phyloP scores from a whole-genome alignment of 2,888 invertebrate genomes.

The Spatulosminthurus flaviceps region DNA sequence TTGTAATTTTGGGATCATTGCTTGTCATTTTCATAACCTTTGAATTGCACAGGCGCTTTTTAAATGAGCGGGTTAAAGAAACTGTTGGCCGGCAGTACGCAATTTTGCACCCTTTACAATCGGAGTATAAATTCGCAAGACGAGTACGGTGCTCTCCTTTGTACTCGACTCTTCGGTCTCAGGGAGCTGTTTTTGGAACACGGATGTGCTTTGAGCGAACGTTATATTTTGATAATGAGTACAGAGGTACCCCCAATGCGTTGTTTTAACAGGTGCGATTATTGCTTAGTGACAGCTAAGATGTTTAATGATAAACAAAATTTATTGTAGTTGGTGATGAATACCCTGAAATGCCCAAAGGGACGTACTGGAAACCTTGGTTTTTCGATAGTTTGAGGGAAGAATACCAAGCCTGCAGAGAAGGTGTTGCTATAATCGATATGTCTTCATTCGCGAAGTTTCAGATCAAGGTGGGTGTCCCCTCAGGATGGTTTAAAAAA shows the following conservation, averaged over 20 bases:
- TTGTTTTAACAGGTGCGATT: too few species aligned
- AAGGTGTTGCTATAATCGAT: slow-evolving; percentile 80
- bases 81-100: slow-evolving; percentile 70
- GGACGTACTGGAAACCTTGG: slow-evolving; percentile 75
- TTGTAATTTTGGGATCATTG: too few species aligned
- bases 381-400: slow-evolving; percentile 76
- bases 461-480: slow-evolving; percentile 72
- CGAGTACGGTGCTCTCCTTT: slow-evolving; percentile 75
- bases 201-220: slow-evolving; percentile 78
- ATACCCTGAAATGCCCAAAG: slow-evolving; percentile 70
- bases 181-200: slow-evolving; percentile 76
- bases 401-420: slow-evolving; percentile 78
- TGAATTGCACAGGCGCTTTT: slow-evolving; percentile 67
- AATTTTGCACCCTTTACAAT: slow-evolving; percentile 69
- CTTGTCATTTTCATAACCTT: too few species aligned
- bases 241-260: slow-evolving; percentile 68
- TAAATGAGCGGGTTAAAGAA: slow-evolving; percentile 74
- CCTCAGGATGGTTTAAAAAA: too few species aligned
- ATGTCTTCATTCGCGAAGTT: slow-evolving; percentile 83
- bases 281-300: too few species aligned
- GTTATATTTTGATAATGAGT: slow-evolving; percentile 74
- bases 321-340: slow-evolving; percentile 67
- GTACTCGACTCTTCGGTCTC: slow-evolving; percentile 74
- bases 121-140: slow-evolving; percentile 73
- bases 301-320: too few species aligned